phyloP scores from a whole-genome alignment of 2,888 invertebrate genomes.

The Rugalucina vietnamica region DNA sequence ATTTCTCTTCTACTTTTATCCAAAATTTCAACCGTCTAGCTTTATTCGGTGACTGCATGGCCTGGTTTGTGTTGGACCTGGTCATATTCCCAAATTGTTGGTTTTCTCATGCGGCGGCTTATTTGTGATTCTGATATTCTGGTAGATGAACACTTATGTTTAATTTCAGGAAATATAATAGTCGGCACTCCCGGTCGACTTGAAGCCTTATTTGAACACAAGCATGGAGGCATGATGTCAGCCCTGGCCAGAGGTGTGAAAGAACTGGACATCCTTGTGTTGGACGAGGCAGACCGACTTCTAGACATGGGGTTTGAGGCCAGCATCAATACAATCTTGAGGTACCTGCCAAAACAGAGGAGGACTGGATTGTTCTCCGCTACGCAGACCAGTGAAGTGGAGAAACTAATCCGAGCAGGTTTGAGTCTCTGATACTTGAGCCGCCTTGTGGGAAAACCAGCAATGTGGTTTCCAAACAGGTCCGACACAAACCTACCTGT shows the following conservation, averaged over 20 bases:
- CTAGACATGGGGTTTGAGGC: constrained; percentile 96
- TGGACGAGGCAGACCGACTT: constrained; percentile 98
- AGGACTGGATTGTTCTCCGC: constrained; percentile 99
- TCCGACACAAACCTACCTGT: no score
- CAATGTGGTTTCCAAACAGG: no score
- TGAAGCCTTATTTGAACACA: constrained; percentile 88
- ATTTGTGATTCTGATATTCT: no score
- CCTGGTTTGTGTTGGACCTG: no score
- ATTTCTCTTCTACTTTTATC: no score
- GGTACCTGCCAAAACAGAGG: constrained; percentile 95
- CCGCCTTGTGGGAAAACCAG: no score
- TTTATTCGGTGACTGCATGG: no score
- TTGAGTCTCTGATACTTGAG: no score
- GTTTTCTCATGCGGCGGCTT: no score
- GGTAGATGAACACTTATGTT: no score
- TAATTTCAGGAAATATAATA: constrained; percentile 89
- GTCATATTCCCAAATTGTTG: no score
- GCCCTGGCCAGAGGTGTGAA: constrained; percentile 89
- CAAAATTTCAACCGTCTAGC: no score
- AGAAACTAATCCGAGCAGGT: constrained; percentile 93
- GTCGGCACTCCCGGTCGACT: constrained; percentile 98
- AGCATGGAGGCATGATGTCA: constrained; percentile 60
- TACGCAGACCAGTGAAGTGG: constrained; percentile 95
- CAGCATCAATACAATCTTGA: constrained; percentile 93
- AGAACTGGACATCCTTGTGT: constrained; percentile 92